phyloP scores from a whole-genome alignment of 2,888 invertebrate genomes.

The Biston betularia region DNA sequence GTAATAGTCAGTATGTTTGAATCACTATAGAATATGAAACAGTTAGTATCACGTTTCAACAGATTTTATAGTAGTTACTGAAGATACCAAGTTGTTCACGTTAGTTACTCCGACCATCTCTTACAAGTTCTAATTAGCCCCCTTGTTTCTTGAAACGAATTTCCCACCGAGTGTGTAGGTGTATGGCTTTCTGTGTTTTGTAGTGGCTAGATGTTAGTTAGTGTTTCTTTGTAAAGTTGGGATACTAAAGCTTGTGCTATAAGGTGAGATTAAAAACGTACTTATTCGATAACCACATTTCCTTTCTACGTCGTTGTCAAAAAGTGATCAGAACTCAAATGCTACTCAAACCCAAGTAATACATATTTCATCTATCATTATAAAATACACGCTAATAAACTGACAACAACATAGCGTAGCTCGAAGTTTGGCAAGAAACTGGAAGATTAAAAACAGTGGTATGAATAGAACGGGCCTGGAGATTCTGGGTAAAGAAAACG shows the following conservation, averaged over 20 bases:
- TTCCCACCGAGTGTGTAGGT: constrained; percentile 48
- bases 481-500: constrained; percentile 70
- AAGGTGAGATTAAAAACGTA: no score
- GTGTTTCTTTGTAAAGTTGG: constrained; percentile 11
- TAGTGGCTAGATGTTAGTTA: constrained; percentile 22
- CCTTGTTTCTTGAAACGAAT: constrained; percentile 58
- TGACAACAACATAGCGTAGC: constrained; percentile 46
- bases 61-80: constrained; percentile 21
- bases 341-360: not conserved
- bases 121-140: constrained; percentile 65
- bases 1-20: constrained; percentile 14
- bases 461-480: constrained; percentile 77
- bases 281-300: no score
- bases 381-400: constrained; percentile 25
- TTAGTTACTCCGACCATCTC: constrained; percentile 60
- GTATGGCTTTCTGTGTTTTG: constrained; percentile 35
- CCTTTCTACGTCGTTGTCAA: no score
- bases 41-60: constrained; percentile 4
- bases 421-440: constrained; percentile 68
- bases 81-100: constrained; percentile 44
- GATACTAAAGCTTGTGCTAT: not conserved
- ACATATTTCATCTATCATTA: not conserved
- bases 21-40: constrained; percentile 9
- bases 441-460: constrained; percentile 80
- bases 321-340: no score